Percentiles rank a stretch among this genome's conserved stretches.
These are phyloP conservation scores for Acheta domesticus DNA, from an alignment of 2,888 invertebrate species.

Conservation along the genomic window DNA sequence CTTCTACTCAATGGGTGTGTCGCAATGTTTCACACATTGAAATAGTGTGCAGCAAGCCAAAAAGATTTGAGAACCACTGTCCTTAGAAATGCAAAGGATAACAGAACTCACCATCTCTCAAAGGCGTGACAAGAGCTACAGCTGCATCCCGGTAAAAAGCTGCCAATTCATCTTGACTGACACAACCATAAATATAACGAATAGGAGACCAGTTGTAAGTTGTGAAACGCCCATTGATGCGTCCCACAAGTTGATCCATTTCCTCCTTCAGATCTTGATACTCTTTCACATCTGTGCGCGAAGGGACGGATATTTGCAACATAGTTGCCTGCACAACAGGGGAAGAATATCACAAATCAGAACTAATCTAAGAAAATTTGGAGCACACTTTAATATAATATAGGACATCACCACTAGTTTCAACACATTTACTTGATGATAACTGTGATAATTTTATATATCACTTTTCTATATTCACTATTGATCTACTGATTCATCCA, in stretches of 20 bases:
- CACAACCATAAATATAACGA: constrained; percentile 82
- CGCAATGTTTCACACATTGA: no score
- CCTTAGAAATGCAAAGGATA: background rate
- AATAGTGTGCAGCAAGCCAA: no score
- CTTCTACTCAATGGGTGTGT: no score
- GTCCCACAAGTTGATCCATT: constrained; percentile 83
- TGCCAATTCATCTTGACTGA: constrained; percentile 80
- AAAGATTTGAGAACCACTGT: no score
- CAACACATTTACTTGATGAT: no score
- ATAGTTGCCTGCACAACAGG: constrained; percentile 52
- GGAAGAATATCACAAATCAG: no score
- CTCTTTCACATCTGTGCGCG: constrained; percentile 84
- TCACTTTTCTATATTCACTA: no score
- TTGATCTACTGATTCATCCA: no score
- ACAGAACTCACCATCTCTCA: constrained; percentile 64
- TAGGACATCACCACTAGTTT: no score
- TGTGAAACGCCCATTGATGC: constrained; percentile 84
- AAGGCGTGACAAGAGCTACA: constrained; percentile 81
- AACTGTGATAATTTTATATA: no score
- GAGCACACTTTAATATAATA: no score
- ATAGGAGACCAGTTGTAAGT: constrained; percentile 92
- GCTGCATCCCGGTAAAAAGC: constrained; percentile 83
- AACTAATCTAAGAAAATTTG: no score
- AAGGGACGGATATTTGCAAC: constrained; percentile 83
- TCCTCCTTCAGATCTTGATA: constrained; percentile 87